A percentile compares a stretch with the other conserved stretches of the same genome.
Conservation (phyloP, 2,113 vertebrate species). For the Castor canadensis region DNA sequence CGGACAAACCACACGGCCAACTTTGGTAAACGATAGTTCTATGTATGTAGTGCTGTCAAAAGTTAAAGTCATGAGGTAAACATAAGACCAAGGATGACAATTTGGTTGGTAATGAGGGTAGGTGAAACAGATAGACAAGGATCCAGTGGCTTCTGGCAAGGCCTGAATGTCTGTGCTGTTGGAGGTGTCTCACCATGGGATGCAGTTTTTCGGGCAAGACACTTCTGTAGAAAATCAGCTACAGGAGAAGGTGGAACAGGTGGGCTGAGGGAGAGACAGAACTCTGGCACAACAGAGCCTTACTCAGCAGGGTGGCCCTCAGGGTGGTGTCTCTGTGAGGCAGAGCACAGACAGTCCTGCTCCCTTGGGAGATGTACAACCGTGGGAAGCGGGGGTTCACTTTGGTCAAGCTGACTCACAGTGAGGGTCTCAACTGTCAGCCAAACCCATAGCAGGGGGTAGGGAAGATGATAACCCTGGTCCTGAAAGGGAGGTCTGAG, state of each 20-base stretch:
- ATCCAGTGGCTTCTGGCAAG: neutral
- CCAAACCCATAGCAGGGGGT: neutral
- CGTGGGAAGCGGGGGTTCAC: neutral
- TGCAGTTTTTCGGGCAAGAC: neutral
- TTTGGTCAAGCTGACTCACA: neutral
- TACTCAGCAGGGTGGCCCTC: too few species aligned
- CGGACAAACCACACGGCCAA: neutral
- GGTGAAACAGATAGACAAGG: neutral
- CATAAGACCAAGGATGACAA: neutral
- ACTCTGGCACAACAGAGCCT: too few species aligned
- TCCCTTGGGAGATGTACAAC: neutral
- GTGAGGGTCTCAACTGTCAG: neutral
- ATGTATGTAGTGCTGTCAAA: neutral
- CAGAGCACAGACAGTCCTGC: neutral
- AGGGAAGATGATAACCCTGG: neutral
- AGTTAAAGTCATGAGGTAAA: neutral
- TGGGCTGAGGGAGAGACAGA: too few species aligned
- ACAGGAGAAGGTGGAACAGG: too few species aligned
- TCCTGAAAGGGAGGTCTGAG: neutral
- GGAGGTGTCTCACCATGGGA: neutral
- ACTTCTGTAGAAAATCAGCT: neutral
- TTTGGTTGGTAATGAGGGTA: neutral
- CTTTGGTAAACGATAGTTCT: neutral
- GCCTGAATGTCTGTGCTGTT: neutral
- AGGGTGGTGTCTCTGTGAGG: too few species aligned